Evolutionary conservation across 2,888 invertebrate genomes (phyloP), one percentile per base, ranked within the genome.

Genomic region (Eustalomyia histrio): DNA sequence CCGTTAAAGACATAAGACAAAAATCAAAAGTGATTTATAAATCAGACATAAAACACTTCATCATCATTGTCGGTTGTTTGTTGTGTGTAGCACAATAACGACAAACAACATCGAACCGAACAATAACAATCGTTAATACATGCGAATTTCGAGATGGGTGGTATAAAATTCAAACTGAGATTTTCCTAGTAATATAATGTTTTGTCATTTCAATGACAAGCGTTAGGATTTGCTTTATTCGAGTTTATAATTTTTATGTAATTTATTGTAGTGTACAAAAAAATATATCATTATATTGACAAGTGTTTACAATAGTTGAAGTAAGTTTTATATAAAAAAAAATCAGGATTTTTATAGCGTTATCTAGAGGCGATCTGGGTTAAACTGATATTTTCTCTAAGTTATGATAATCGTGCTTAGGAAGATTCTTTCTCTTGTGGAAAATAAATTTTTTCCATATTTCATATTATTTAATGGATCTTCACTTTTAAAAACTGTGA

Each of bases 11-110:
- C 60, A 50, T 16, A 39, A 57, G 67, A 67, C 55, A 43, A 76
- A 74, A 76, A 76, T 69, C 60, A 65, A 81, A 71, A 74, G 69
- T 81, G 76, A 81, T 81, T 81, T 81, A 81, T 81, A 74, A 78
- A 71, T 65, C 65, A 78, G 65, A 24, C 65, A 81, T 50, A 71
- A 80, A 81, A 74, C 76, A 80, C 69, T 80, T 76, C 61, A 80
- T 76, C 80, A 80, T 76, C 43, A 68, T 73, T 43, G 52, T 24
- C n/a, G 43, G 39, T 14, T 29, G 4, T 39, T 55, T 58, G n/a
- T 21, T 39, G n/a, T 39, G n/a, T 64, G 17, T 24, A 18, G 47
- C 43, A 47, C 43, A n/a, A 47, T n/a, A 47, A 47, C 43, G 43
- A 47, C 43, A 47, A 47, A n/a, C 43, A 47, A 47, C 50, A 53